These are phyloP conservation scores for Neotoma lepida DNA, from an alignment of 2,113 vertebrate species.

Conservation along the genomic window DNA sequence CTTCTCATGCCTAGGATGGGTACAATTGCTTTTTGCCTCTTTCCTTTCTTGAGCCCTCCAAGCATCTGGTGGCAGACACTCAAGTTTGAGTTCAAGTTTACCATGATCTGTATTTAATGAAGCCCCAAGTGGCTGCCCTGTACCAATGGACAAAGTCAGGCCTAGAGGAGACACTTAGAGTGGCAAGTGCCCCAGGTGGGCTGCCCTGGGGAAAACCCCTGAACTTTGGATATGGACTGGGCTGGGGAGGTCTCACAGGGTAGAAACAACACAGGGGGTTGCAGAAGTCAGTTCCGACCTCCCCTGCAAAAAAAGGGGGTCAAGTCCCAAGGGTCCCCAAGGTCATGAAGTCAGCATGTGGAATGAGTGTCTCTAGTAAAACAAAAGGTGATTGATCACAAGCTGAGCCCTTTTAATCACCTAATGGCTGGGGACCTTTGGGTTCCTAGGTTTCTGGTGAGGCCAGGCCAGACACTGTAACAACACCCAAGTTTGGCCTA, in stretches of 20 bases:
- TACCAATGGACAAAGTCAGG: not conserved
- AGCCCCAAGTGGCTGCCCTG: not conserved
- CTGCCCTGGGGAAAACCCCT: not conserved
- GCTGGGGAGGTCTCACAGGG: rapidly evolving
- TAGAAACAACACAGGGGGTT: not conserved
- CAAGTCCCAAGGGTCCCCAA: not conserved
- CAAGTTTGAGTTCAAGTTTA: not conserved
- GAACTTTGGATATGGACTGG: not conserved
- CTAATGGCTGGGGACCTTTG: slow-evolving; percentile 85
- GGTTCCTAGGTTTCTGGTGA: slow-evolving; percentile 66
- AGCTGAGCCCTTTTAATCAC: slow-evolving; percentile 85
- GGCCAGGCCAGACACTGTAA: slow-evolving; percentile 87
- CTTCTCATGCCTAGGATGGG: not conserved
- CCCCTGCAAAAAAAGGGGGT: not conserved
- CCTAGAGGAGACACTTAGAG: not conserved
- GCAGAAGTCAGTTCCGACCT: too few species aligned
- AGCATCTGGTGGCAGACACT: not conserved
- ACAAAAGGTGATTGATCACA: slow-evolving; percentile 78
- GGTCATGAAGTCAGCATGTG: slow-evolving; percentile 59
- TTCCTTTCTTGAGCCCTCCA: not conserved
- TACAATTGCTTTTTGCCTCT: not conserved
- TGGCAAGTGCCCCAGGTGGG: not conserved
- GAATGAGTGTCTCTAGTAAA: slow-evolving; percentile 78
- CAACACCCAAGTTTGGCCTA: slow-evolving; percentile 96
- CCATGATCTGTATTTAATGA: not conserved